phyloP scores from a whole-genome alignment of 2,113 vertebrate species.

The Crocuta crocuta region DNA sequence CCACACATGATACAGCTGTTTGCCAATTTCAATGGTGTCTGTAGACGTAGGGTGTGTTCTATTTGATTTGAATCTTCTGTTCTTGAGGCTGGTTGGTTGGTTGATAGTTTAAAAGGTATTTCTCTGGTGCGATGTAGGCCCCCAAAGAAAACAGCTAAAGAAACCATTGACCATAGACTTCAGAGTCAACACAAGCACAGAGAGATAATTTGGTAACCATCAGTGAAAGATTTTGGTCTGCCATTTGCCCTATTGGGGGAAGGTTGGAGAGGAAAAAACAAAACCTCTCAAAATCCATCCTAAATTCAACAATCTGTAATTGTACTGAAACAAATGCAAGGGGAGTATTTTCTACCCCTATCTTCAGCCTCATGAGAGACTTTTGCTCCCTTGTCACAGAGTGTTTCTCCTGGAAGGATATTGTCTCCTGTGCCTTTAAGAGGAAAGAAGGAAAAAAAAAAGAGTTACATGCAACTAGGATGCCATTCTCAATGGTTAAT shows the following conservation, averaged over 20 bases:
- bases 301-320: slow-evolving; percentile 2
- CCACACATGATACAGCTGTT: not conserved
- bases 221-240: not conserved
- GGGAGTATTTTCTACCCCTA: not conserved
- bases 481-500: slow-evolving; percentile 26
- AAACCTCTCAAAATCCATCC: not conserved
- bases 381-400: not conserved
- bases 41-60: not conserved
- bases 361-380: not conserved
- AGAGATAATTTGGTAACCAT: not conserved
- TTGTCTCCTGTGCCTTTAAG: slow-evolving; percentile 1
- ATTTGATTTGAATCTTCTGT: not conserved
- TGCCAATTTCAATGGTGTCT: not conserved
- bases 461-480: not conserved
- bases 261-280: not conserved
- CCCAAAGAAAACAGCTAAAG: not conserved
- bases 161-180: not conserved
- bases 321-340: not conserved
- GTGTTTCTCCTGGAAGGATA: not conserved
- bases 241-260: not conserved
- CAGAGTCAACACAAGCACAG: not conserved
- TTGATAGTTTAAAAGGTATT: not conserved
- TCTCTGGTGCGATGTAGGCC: not conserved
- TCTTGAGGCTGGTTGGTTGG: not conserved
- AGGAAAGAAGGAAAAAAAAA: not conserved